Percentiles rank a stretch among this genome's conserved stretches.
These are phyloP conservation scores for Pseudomyrmex flavicornis DNA, from an alignment of 1,140 invertebrate species.

Conservation along the genomic window DNA sequence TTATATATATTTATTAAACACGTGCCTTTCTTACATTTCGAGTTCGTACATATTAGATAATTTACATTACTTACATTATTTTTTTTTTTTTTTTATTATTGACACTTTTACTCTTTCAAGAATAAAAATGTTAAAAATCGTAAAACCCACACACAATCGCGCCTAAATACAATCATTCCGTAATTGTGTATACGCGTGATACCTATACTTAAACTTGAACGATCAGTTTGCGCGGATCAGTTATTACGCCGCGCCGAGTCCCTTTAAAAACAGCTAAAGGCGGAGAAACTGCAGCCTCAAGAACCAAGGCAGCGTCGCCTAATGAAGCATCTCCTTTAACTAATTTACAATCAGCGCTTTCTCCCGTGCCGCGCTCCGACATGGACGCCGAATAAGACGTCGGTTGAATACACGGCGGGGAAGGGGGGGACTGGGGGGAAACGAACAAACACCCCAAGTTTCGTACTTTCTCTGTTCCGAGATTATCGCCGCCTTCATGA, in stretches of 20 bases:
- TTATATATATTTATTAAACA: background rate
- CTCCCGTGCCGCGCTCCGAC: constrained; percentile 57
- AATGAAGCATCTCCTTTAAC: constrained; percentile 85
- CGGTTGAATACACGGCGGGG: constrained; percentile 58
- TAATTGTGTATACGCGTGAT: constrained; percentile 11
- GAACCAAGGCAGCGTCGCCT: constrained; percentile 71
- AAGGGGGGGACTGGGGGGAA: background rate
- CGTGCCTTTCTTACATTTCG: background rate
- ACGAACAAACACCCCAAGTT: constrained; percentile 75
- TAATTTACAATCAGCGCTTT: constrained; percentile 84
- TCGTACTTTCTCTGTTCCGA: constrained; percentile 76
- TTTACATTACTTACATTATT: background rate
- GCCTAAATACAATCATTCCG: background rate
- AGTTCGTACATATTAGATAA: background rate
- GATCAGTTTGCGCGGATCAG: background rate
- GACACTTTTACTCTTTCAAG: background rate
- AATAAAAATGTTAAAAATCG: background rate
- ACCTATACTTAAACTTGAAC: background rate
- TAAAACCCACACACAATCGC: background rate
- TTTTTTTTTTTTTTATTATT: background rate
- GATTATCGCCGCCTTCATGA: constrained; percentile 75
- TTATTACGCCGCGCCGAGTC: constrained; percentile 38
- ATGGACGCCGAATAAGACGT: constrained; percentile 50
- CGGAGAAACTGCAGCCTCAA: constrained; percentile 27
- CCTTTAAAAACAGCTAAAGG: constrained; percentile 54